Conservation (phyloP, 2,888 invertebrate species). For the Spisula subtruncata region DNA sequence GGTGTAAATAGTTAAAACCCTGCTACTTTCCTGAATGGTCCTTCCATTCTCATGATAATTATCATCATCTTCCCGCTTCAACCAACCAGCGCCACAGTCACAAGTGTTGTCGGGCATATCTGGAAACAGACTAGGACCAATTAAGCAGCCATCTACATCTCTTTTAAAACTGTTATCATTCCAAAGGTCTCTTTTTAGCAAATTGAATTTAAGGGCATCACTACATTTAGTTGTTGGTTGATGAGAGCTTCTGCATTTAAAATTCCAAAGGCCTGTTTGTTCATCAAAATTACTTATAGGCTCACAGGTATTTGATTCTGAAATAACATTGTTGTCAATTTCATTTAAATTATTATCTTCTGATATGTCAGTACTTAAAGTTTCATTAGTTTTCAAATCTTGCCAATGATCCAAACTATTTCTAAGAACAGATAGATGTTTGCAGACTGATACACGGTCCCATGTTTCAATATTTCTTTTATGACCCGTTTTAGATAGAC, state of each 20-base stretch:
- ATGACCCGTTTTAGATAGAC: constrained; percentile 10
- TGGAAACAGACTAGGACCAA: constrained; percentile 35
- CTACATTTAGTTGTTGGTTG: constrained; percentile 12
- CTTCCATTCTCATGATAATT: constrained; percentile 28
- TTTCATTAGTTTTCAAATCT: not conserved
- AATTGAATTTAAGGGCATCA: not conserved
- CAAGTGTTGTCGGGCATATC: constrained; percentile 44
- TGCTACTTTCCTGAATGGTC: constrained; percentile 20
- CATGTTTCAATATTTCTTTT: not conserved
- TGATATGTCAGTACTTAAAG: not conserved
- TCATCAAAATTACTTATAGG: constrained; percentile 27
- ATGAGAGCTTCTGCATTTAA: constrained; percentile 31
- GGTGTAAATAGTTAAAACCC: constrained; percentile 43
- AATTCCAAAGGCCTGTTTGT: constrained; percentile 22
- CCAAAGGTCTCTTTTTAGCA: constrained; percentile 39
- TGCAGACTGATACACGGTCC: not conserved
- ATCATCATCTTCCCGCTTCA: constrained; percentile 25
- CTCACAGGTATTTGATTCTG: too few relatives aligned
- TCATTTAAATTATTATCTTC: too few relatives aligned
- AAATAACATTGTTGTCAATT: not conserved
- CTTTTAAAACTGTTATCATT: constrained; percentile 36
- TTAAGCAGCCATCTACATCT: constrained; percentile 34
- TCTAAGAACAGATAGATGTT: constrained; percentile 26
- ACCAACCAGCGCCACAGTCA: constrained; percentile 30
- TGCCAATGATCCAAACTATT: constrained; percentile 24